Conservation (phyloP, 2,888 invertebrate genomes). For the Lepidocyrtinus sp. region DNA sequence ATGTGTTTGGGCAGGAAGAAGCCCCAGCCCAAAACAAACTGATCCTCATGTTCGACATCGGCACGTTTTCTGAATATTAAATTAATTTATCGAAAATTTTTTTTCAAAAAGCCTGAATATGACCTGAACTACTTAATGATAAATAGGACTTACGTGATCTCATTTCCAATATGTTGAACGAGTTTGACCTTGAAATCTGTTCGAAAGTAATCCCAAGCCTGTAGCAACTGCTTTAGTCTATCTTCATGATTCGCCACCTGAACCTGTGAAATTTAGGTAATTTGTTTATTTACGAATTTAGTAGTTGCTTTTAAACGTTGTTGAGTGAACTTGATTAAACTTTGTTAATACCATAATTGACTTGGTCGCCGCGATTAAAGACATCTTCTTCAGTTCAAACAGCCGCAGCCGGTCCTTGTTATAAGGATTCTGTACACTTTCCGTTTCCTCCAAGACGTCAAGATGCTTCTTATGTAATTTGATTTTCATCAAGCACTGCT, state of each 20-base stretch:
- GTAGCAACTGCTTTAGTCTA: not conserved
- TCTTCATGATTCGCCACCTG: not conserved
- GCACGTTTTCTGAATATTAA: not conserved
- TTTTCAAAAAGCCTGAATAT: no score
- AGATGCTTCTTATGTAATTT: no score
- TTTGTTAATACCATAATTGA: not conserved
- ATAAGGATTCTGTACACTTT: no score
- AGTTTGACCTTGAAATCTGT: not conserved
- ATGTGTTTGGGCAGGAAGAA: not conserved
- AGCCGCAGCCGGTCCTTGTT: no score
- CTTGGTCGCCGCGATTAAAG: not conserved
- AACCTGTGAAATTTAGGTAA: not conserved
- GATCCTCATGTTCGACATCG: not conserved
- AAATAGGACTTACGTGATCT: not conserved
- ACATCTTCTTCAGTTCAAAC: not conserved
- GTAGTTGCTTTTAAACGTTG: no score
- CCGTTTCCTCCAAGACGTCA: no score
- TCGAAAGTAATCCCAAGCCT: conserved; percentile 20
- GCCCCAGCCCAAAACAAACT: not conserved
- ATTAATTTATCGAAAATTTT: no score
- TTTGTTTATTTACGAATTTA: no score
- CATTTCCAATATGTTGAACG: not conserved
- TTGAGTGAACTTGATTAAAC: no score
- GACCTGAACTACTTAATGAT: no score
- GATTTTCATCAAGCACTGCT: no score